Base-by-base conservation (phyloP, 2,888 invertebrate genomes). In the Clanis bilineata region DNA sequence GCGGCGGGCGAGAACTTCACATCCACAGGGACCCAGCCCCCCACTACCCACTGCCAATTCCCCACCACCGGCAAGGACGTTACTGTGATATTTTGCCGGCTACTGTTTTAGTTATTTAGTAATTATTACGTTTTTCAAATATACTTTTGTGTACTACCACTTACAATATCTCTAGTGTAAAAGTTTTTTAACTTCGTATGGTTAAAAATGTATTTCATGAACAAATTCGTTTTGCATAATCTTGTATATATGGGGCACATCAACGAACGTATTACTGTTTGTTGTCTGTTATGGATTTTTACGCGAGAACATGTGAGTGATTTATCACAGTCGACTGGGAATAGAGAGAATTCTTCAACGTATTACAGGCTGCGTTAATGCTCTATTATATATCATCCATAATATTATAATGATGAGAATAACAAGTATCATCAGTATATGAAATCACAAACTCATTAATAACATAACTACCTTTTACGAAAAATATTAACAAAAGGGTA, bases 1-100 rank as follows among this genome's bases (percentile, higher is more conserved):
- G 88, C 85, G 89, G 88, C 84, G 86, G 86, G 88, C 80, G 87
- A 85, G 86, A 84, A 85, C 85, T 87, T 83, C 83, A 72, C 82
- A 70, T 87, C 90, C 88, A 80, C 80, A 71, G 91, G 89, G 90
- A 88, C 80, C 72, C 63, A 68, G 68, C 77, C 79, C 70, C 79
- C 79, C 74, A 71, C 76, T 74, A 74, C 79, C 83, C 79, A 79
- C 85, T 79, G 73, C 77, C 76, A 72, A 72, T 68, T 72, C 76
- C 79, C 76, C 74, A 73, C 75, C 76, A 72, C 65, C 70, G 68
- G 70, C 78, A 80, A 78, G 81, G 75, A 80, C 76, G 76, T 68
- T 74, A 79, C 83, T 76, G 84, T 87, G 82, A 88, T 90, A 86
- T 90, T 91, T 90, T 87, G 60, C 62, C 56, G 61, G 64, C 60